These are phyloP conservation scores for Spilogale gracilis DNA, from an alignment of 2,113 vertebrate genomes.

Conservation along the genomic window DNA sequence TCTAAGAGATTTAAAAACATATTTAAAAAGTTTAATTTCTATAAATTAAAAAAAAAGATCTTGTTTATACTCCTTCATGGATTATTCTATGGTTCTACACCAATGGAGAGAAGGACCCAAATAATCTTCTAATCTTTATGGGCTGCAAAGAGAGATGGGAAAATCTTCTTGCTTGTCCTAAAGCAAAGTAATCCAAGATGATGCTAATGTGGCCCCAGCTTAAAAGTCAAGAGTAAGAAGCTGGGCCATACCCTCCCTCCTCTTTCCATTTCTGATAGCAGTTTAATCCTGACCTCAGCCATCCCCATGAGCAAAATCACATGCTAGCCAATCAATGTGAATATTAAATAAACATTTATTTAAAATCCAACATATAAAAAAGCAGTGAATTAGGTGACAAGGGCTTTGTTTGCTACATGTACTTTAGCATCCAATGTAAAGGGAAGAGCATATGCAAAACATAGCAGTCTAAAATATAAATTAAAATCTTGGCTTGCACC, in stretches of 20 bases:
- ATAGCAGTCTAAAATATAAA: background rate
- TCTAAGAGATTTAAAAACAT: conserved; percentile 67
- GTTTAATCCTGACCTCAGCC: background rate
- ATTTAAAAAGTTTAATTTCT: conserved; percentile 62
- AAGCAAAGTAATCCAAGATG: background rate
- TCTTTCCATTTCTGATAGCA: background rate
- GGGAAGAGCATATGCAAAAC: background rate
- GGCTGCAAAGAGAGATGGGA: background rate
- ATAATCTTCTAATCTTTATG: background rate
- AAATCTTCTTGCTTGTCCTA: background rate
- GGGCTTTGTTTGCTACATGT: background rate
- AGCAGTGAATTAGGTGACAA: background rate
- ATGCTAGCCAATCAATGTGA: background rate
- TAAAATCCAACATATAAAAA: conserved; percentile 17
- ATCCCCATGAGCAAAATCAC: background rate
- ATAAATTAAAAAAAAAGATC: conserved; percentile 31
- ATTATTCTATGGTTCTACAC: background rate
- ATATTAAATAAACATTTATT: background rate
- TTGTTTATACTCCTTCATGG: background rate
- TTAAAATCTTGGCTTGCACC: background rate
- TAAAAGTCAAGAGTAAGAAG: background rate
- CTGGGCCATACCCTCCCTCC: background rate
- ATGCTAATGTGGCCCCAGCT: background rate
- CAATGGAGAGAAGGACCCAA: background rate
- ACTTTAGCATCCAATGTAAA: background rate